Base-by-base conservation (phyloP, 2,113 vertebrate genomes). In the Euleptes europaea region DNA sequence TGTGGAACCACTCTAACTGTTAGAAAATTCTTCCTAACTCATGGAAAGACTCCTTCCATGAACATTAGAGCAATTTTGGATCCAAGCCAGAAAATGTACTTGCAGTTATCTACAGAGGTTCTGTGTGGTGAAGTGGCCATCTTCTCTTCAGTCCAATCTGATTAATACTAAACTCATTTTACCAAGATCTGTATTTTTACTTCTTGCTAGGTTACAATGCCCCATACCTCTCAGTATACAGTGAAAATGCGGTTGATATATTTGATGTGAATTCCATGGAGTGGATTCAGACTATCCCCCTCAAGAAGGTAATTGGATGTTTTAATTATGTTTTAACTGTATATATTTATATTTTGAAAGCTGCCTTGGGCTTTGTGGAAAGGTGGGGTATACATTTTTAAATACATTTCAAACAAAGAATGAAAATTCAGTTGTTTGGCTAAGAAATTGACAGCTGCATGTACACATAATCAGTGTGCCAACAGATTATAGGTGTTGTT, bases 241-340 rank as follows among this genome's bases (percentile, higher is more conserved):
- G 98, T 93, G 99, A 99, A 95, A 99, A 99, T 38, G 98, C 98
- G 5, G 96, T 99, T 51, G 99, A 99, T 84, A 95, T 99, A 90
- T 99, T 99, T 1, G 98, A 99, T 0, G 97, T 99, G 88, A 99
- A 99, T 95, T 98, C 98, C 80, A 99, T 98, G 98, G 99, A 99
- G 89, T 99, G 99, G 99, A 99, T 99, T 91, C 99, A 99, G 92
- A 98, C 98, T 91, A 97, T 99, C 89, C 98, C 99, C 28, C 97
- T 99, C 26, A 99, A 99, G 93, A 99, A 99, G 98, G 99, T 99
- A 96, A 91, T 28, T 78, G 6, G 21, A n/a, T n/a, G n/a, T n/a
- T n/a, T n/a, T n/a, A n/a, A n/a, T n/a, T n/a, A 4, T 63, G 60
- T 63, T 63, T 63, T 63, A 63, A 26, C 54, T 57, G 54, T 57